Base-by-base conservation (phyloP, 2,888 invertebrate species). In the Oscheius sp. region DNA sequence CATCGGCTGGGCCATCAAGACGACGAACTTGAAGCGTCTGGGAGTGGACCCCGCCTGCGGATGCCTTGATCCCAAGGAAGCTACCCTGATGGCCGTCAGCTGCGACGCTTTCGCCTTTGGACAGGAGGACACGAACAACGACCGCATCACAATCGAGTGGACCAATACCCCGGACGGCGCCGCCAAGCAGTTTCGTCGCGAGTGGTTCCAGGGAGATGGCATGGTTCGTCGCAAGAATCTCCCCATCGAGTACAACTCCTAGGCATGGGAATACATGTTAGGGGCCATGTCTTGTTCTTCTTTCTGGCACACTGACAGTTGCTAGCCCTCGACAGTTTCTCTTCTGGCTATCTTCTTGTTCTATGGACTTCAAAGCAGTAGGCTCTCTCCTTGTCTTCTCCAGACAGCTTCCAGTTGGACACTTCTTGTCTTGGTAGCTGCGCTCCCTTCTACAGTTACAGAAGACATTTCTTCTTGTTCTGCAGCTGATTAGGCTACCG, bases 81-180 rank as follows among this genome's bases (percentile, higher is more conserved):
- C 73, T 55, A 78, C 76, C 55, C 70, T 83, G 68, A 76, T 85
- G 76, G 84, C 85, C 66, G 81, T 85, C 76, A 78, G 78, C 29
- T 84, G 85, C 42, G 68, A 68, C 29, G 51, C 68, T 32, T 68
- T 68, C 53, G 68, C 68, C 68, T 68, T n/a, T 32, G 68, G 68
- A 2, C 57, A 68, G 42, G 68, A 68, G 55, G 68, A 68, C 68
- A 68, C 55, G 7, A 68, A 68, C 53, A 68, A 68, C 53, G 68
- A 68, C 35, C 68, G 70, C 35, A 70, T 70, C 75, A 79, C 79
- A 33, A 57, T 79, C 59, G 79, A 79, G 66, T 77, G 76, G 79
- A 76, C 78, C 76, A 84, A 83, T 78, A 85, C 85, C 33, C 83
- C 84, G 62, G 85, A 85, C 50, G 83, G 84, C 11, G 81, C 83